Base-by-base conservation (phyloP, 2,888 invertebrate genomes). In the Mycogona germanica region DNA sequence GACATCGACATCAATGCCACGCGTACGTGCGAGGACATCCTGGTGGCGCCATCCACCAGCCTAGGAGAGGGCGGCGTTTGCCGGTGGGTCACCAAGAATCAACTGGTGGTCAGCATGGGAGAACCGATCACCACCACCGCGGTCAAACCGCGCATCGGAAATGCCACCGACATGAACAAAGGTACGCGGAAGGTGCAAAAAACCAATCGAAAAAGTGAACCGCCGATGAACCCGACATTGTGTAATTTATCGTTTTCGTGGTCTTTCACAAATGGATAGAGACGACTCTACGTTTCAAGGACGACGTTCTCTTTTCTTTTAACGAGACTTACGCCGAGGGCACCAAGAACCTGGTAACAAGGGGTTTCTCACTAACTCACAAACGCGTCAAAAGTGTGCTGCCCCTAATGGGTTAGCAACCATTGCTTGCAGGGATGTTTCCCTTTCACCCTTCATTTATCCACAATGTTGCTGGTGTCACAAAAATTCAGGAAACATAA, bases 61-160 rank as follows among this genome's bases (percentile, higher is more conserved):
- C 45, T 63, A 23, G 61, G 57, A n/a, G 52, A 55, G 40, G 55
- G 57, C 45, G 55, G 55, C 17, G 54, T 25, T 17, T 63, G 63
- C 53, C 41, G 57, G n/a, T 63, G 63, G 63, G 60, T 62, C 5
- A 60, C 63, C 25, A 62, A 62, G 51, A 56, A 57, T 9, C 63
- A 63, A 58, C 61, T 53, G 53, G n/a, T 53, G 38, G 35, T 40
- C 35, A 48, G 2, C 6, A 14, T 53, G 14, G 38, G 50, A 9
- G 25, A 17, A 7, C 14, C 12, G 3, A 3, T 23, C 9, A 29
- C 19, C 12, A 2, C 41, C 2, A 19, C 23, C 9, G 12, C 41
- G 2, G 19, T n/a, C n/a, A n/a, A n/a, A n/a, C n/a, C n/a, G n/a
- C n/a, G n/a, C n/a, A n/a, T n/a, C n/a, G n/a, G n/a, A n/a, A n/a